Conservation (phyloP, 2,797 vertebrate species). For the Ataeniobius toweri region DNA sequence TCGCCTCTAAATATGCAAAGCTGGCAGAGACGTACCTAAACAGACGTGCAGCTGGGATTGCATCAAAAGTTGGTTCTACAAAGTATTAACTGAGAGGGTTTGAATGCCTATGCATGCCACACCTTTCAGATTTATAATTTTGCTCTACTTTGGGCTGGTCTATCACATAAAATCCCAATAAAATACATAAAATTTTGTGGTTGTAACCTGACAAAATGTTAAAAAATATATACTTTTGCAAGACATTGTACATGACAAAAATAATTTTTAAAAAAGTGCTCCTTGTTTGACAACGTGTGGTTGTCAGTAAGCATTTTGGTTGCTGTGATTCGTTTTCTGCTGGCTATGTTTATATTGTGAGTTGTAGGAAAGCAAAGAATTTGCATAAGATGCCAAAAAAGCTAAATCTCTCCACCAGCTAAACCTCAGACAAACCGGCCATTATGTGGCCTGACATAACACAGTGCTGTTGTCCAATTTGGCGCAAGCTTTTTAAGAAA, state of each 20-base stretch:
- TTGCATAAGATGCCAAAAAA: conserved; percentile 66
- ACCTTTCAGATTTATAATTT: neutral
- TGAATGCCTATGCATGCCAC: neutral
- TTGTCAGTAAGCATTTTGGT: conserved; percentile 46
- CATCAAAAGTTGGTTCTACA: too few species aligned
- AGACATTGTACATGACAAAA: conserved; percentile 10
- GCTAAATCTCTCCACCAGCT: conserved; percentile 50
- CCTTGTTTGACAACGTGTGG: conserved; percentile 37
- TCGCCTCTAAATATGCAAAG: neutral
- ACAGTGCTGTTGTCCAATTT: conserved; percentile 53
- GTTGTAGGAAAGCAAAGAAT: conserved; percentile 71
- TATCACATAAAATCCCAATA: neutral
- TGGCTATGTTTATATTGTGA: conserved; percentile 50
- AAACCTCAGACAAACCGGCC: conserved; percentile 59
- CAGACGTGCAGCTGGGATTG: neutral
- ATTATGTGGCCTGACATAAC: conserved; percentile 75
- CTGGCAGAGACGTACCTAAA: neutral
- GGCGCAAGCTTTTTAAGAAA: conserved; percentile 41
- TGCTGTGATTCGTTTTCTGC: conserved; percentile 41
- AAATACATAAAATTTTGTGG: neutral
- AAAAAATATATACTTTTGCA: neutral
- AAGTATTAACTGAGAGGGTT: neutral
- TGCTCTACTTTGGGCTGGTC: neutral
- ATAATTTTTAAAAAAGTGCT: conserved; percentile 29
- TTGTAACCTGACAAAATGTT: neutral